These are phyloP conservation scores for Poicephalus gulielmi DNA, from an alignment of 2,113 vertebrate genomes.

Conservation along the genomic window DNA sequence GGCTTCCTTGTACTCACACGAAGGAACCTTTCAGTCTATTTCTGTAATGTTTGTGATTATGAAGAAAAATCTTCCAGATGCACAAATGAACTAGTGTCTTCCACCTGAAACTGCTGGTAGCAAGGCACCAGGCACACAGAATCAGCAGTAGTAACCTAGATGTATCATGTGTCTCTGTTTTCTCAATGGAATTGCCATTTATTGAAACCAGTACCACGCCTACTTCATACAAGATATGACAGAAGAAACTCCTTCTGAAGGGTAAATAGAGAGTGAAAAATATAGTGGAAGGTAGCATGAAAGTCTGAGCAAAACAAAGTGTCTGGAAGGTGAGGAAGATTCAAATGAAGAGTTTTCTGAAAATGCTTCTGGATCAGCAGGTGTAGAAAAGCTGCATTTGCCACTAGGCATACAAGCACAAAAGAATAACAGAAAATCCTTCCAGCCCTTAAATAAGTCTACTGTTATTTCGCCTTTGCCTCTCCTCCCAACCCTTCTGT, in stretches of 20 bases:
- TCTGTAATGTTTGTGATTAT: not conserved
- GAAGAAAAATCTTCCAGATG: not conserved
- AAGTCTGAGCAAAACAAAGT: not conserved
- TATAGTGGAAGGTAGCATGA: not conserved
- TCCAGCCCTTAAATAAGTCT: not conserved
- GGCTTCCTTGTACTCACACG: not conserved
- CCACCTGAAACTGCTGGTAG: not conserved
- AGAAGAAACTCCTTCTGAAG: not conserved
- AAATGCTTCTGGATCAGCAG: not conserved
- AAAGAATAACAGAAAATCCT: not conserved
- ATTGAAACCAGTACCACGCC: not conserved
- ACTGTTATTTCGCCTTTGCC: not conserved
- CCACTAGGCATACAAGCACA: not conserved
- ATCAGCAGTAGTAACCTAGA: not conserved
- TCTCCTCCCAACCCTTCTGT: slow-evolving; percentile 22
- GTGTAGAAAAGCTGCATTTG: not conserved
- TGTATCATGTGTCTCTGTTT: not conserved
- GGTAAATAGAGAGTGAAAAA: not conserved
- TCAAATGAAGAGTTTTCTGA: not conserved
- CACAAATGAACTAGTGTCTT: not conserved
- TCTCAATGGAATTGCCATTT: not conserved
- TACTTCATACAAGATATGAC: fast-evolving
- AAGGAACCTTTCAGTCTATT: not conserved
- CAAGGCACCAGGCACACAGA: not conserved
- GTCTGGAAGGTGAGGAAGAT: not conserved